phyloP scores from a whole-genome alignment of 2,797 vertebrate species.

The Orestias chungarensis region DNA sequence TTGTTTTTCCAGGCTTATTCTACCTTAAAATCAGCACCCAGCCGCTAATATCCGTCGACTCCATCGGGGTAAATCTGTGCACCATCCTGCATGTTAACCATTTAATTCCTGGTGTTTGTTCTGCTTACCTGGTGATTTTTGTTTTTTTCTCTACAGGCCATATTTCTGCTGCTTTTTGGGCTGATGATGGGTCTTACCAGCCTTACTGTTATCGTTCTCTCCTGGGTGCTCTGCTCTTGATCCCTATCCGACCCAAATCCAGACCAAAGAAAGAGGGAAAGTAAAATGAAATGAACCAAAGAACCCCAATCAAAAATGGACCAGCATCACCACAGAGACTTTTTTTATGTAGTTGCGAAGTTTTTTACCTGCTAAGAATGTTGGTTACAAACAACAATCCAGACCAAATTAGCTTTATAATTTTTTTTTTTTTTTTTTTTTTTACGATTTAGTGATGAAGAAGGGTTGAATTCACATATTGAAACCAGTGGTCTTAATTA shows the following conservation, averaged over 20 bases:
- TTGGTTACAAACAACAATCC: no score
- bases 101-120: conserved; percentile 1
- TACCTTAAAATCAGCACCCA: conserved; percentile 89
- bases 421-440: background rate
- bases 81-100: background rate
- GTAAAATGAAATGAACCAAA: conserved; percentile 41
- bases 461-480: background rate
- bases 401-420: background rate
- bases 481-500: conserved; percentile 3
- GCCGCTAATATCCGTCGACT: conserved; percentile 82
- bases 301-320: conserved; percentile 23
- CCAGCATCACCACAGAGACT: conserved; percentile 19
- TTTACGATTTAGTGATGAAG: background rate
- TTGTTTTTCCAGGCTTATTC: conserved; percentile 93
- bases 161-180: conserved; percentile 81
- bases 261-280: conserved; percentile 24
- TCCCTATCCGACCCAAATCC: conserved; percentile 8
- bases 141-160: conserved; percentile 64
- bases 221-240: conserved; percentile 78
- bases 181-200: conserved; percentile 86
- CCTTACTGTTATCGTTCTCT: conserved; percentile 84
- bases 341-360: conserved; percentile 2
- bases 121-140: background rate
- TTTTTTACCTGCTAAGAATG: background rate
- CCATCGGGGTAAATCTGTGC: conserved; percentile 84